Conservation (phyloP, 1,140 invertebrate species). For the Delia radicum region DNA sequence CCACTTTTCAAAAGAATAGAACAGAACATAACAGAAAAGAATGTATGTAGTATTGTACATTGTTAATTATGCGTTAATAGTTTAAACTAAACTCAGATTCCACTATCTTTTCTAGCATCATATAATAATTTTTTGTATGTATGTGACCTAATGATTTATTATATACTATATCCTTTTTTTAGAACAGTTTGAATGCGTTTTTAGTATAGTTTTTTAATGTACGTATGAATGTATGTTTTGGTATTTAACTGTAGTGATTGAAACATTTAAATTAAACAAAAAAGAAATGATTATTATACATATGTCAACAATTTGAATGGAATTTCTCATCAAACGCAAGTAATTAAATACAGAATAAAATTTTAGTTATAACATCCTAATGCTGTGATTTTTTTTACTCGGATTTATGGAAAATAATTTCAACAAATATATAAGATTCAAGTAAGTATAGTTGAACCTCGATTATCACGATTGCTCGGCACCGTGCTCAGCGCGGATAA, state of each 20-base stretch:
- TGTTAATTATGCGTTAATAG: conserved; percentile 16
- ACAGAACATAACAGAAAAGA: too few relatives aligned
- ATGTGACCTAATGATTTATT: conserved; percentile 9
- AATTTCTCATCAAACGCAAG: neutral
- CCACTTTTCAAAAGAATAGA: neutral
- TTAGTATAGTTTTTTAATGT: neutral
- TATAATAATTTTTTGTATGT: neutral
- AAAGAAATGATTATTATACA: neutral
- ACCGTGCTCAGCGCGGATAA: too few relatives aligned
- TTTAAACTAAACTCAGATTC: neutral
- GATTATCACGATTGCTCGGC: too few relatives aligned
- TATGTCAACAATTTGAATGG: neutral
- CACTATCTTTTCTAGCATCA: neutral
- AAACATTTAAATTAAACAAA: neutral
- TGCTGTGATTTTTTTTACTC: too few relatives aligned
- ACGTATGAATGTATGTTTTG: neutral
- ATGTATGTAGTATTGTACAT: conserved; percentile 23
- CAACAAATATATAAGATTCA: too few relatives aligned
- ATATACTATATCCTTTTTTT: neutral
- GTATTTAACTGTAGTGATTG: neutral
- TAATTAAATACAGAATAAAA: neutral
- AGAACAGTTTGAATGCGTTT: conserved; percentile 14
- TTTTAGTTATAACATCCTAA: neutral
- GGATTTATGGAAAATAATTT: too few relatives aligned
- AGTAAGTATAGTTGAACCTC: too few relatives aligned